Conservation (phyloP, 1,140 invertebrate genomes). For the Anoplolepis gracilipes region DNA sequence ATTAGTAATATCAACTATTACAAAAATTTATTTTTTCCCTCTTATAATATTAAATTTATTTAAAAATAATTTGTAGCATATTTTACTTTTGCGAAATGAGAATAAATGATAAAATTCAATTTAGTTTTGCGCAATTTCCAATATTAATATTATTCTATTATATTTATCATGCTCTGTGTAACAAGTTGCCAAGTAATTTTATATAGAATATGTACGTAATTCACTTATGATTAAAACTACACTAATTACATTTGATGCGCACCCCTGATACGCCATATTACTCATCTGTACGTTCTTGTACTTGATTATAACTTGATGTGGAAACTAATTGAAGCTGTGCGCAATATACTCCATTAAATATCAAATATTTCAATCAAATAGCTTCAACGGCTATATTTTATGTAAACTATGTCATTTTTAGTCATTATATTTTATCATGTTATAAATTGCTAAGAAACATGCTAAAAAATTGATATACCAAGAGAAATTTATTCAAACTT, state of each 20-base stretch:
- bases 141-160: conserved; percentile 15
- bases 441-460: background rate
- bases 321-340: background rate
- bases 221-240: background rate
- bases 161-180: background rate
- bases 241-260: conserved; percentile 8
- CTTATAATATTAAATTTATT: too few species aligned
- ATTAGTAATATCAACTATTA: background rate
- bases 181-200: background rate
- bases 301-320: conserved; percentile 22
- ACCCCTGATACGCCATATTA: background rate
- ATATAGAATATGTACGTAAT: background rate
- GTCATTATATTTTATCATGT: background rate
- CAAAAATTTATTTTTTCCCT: too few species aligned
- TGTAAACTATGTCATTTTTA: background rate
- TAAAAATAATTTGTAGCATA: background rate
- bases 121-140: background rate
- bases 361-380: background rate
- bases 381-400: background rate
- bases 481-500: background rate
- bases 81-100: background rate
- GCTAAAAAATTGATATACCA: background rate
- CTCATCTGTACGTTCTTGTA: background rate
- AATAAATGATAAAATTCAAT: background rate
- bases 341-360: background rate